phyloP scores from a whole-genome alignment of 2,797 vertebrate species.

The Ceyx erithaca region DNA sequence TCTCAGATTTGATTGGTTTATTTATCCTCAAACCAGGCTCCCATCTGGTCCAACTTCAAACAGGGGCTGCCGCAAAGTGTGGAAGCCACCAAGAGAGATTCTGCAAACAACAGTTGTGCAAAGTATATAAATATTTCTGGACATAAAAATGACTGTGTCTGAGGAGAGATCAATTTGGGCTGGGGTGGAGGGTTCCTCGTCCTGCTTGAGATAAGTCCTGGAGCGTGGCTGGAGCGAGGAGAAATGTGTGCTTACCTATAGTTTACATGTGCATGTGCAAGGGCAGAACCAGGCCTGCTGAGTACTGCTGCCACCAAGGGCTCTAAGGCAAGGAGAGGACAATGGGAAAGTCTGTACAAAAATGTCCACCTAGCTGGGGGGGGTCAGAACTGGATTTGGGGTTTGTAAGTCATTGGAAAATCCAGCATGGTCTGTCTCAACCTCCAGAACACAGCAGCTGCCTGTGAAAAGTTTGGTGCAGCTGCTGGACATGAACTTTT shows the following conservation, averaged over 20 bases:
- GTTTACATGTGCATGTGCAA: slow-evolving; percentile 45
- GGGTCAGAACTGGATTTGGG: not conserved
- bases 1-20: slow-evolving; percentile 90
- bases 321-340: not conserved
- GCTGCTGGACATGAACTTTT: not conserved
- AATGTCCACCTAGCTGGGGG: not conserved
- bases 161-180: not conserved
- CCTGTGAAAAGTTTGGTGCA: not conserved
- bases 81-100: slow-evolving; percentile 72
- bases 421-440: not conserved
- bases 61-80: slow-evolving; percentile 48
- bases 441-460: not conserved
- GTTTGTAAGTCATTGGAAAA: not conserved
- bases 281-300: slow-evolving; percentile 58
- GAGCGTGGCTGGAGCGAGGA: not conserved
- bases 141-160: slow-evolving; percentile 61
- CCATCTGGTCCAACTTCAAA: slow-evolving; percentile 83
- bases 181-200: not conserved
- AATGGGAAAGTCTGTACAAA: slow-evolving; percentile 24
- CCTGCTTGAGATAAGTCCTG: slow-evolving; percentile 26
- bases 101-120: slow-evolving; percentile 64
- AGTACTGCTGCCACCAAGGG: not conserved
- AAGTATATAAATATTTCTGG: slow-evolving; percentile 72
- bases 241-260: slow-evolving; percentile 16
- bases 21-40: slow-evolving; percentile 85